Percentiles rank a stretch among this genome's conserved stretches.
These are phyloP conservation scores for Psophia crepitans DNA, from an alignment of 2,113 vertebrate genomes.

Conservation along the genomic window DNA sequence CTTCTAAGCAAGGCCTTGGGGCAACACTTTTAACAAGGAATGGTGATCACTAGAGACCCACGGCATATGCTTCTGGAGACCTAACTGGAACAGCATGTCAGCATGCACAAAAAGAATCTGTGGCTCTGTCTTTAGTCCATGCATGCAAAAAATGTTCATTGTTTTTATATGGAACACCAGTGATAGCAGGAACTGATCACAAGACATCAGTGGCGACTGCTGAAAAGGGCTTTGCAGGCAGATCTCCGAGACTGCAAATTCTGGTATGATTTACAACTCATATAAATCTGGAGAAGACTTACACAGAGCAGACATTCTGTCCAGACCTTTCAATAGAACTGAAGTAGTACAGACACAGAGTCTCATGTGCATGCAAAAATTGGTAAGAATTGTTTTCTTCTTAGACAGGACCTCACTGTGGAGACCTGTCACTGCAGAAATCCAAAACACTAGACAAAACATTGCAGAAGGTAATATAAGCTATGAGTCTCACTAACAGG, in stretches of 20 bases:
- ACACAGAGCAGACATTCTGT: not conserved
- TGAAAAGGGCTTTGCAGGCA: not conserved
- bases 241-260: not conserved
- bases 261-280: not conserved
- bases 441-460: not conserved
- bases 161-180: not conserved
- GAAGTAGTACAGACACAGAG: not conserved
- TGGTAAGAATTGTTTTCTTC: not conserved
- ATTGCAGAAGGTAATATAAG: not conserved
- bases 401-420: not conserved
- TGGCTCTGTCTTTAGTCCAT: not conserved
- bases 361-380: not conserved
- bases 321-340: not conserved
- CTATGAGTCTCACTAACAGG: not conserved
- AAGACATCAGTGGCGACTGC: not conserved
- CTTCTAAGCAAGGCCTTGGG: slow-evolving; percentile 64
- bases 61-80: slow-evolving; percentile 43
- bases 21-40: slow-evolving; percentile 60
- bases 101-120: not conserved
- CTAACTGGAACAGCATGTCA: slow-evolving; percentile 49
- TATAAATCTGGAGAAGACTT: not conserved
- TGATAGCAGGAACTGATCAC: not conserved
- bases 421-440: not conserved
- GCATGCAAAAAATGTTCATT: not conserved
- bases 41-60: slow-evolving; percentile 59